phyloP scores from a whole-genome alignment of 2,888 invertebrate species.

The Enoplolaimus lenunculus region DNA sequence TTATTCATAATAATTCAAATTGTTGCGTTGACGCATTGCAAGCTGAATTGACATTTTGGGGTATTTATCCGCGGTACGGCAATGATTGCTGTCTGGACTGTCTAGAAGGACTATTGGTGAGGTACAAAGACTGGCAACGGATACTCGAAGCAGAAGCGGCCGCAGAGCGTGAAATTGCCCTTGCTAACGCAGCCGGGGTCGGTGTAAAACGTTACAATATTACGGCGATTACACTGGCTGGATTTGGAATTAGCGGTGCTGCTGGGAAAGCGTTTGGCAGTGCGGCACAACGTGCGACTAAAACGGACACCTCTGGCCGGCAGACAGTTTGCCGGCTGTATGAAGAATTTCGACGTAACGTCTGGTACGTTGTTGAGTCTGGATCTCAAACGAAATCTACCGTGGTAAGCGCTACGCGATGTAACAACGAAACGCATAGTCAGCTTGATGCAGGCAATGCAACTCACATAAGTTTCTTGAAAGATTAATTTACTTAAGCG shows the following conservation, averaged over 20 bases:
- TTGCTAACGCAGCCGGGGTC: neutral
- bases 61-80: neutral
- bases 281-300: neutral
- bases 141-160: neutral
- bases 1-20: neutral
- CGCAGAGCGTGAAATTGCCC: neutral
- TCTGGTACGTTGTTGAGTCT: neutral
- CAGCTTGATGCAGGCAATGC: too few relatives aligned
- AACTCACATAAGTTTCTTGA: too few relatives aligned
- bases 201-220: neutral
- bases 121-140: neutral
- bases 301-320: too few relatives aligned
- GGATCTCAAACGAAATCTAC: neutral
- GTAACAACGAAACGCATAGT: too few relatives aligned
- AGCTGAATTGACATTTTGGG: neutral
- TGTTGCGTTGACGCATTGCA: neutral
- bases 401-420: too few relatives aligned
- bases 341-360: neutral
- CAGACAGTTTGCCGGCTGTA: neutral
- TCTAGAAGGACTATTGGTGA: neutral
- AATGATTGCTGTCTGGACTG: neutral
- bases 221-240: too few relatives aligned
- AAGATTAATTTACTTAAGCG: too few relatives aligned
- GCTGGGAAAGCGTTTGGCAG: neutral
- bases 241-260: neutral